phyloP scores from a whole-genome alignment of 2,797 vertebrate species.

The Acrossocheilus wenchowensis region DNA sequence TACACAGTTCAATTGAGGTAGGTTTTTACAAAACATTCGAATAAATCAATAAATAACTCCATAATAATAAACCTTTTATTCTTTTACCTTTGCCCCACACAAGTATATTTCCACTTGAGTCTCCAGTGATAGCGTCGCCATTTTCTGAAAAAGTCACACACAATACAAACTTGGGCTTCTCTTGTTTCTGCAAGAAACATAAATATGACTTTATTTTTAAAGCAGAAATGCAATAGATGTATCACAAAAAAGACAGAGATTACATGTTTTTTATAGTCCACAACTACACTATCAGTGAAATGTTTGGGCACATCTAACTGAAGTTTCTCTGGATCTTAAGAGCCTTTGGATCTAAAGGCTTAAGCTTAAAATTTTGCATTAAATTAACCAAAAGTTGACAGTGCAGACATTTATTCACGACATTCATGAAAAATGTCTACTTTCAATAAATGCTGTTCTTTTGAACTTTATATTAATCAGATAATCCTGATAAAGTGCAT shows the following conservation, averaged over 20 bases:
- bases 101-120: slow-evolving; percentile 97
- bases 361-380: background rate
- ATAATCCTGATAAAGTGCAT: background rate
- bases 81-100: slow-evolving; percentile 97
- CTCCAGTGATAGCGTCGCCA: slow-evolving; percentile 95
- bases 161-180: slow-evolving; percentile 99
- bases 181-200: slow-evolving; percentile 90
- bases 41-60: slow-evolving; percentile 1
- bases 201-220: slow-evolving; percentile 63
- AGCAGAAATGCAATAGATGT: slow-evolving; percentile 45
- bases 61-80: slow-evolving; percentile 4
- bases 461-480: background rate
- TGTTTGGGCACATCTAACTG: background rate
- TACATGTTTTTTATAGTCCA: slow-evolving; percentile 6
- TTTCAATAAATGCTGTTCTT: background rate
- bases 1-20: background rate
- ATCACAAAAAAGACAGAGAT: slow-evolving; percentile 23
- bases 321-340: background rate
- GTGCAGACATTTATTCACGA: background rate
- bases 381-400: background rate
- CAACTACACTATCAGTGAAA: background rate
- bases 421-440: background rate
- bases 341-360: background rate
- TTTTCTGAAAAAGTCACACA: slow-evolving; percentile 99
- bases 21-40: slow-evolving; percentile 9